Percentiles rank a stretch among this genome's conserved stretches.
Conservation (phyloP, 2,797 vertebrate species). For the Brachyalestes nurse region DNA sequence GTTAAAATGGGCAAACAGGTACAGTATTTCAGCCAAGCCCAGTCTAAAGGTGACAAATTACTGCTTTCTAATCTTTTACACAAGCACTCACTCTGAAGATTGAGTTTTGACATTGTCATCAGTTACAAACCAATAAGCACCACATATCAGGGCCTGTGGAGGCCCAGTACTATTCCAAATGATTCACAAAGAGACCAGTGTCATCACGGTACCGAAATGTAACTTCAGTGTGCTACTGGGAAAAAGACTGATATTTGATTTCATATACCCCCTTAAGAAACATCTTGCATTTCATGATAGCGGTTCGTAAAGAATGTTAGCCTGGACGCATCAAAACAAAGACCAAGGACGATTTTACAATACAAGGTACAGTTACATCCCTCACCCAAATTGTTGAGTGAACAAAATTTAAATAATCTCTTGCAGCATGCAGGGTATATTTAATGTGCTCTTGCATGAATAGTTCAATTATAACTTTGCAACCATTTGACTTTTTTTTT, state of each 20-base stretch:
- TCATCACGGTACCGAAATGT: background rate
- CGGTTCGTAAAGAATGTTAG: too few relatives aligned
- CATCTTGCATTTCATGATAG: too few relatives aligned
- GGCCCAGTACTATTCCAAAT: background rate
- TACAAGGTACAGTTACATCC: background rate
- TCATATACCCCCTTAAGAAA: too few relatives aligned
- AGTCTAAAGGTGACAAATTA: constrained; percentile 59
- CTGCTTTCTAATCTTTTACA: constrained; percentile 55
- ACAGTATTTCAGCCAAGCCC: background rate
- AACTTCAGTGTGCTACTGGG: too few relatives aligned
- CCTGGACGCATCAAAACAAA: too few relatives aligned
- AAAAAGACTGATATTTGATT: too few relatives aligned
- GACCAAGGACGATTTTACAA: too few relatives aligned
- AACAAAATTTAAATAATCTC: constrained; percentile 60
- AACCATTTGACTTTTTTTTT: constrained; percentile 64
- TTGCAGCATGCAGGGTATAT: constrained; percentile 57
- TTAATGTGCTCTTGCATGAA: constrained; percentile 69
- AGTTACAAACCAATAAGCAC: background rate
- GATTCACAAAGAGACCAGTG: background rate
- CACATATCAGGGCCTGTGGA: background rate
- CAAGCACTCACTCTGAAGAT: background rate
- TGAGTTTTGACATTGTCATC: background rate
- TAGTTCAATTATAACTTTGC: constrained; percentile 56
- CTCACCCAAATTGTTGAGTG: background rate
- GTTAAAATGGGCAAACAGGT: constrained; percentile 48